A percentile compares a stretch with the other conserved stretches of the same genome.
phyloP scores from a whole-genome alignment of 2,797 vertebrate genomes.

The Tinamus major region DNA sequence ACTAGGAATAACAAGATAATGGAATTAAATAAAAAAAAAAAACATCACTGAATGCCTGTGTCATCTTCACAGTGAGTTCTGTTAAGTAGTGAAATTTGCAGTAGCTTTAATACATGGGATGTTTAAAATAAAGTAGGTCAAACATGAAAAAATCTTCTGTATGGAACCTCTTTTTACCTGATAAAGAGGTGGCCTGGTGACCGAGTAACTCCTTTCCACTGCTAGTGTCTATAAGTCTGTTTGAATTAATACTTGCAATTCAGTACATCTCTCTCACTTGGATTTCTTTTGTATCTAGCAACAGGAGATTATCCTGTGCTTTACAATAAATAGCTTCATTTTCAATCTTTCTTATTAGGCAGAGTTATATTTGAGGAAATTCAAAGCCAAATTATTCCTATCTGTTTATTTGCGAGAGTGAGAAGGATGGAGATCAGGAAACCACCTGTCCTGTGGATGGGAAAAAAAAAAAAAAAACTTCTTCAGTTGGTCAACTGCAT shows the following conservation, averaged over 20 bases:
- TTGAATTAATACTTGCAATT: constrained; percentile 28
- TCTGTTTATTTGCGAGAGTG: background rate
- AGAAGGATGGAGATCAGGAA: background rate
- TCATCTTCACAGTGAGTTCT: background rate
- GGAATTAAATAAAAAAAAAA: background rate
- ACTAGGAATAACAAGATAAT: background rate
- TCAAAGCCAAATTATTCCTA: background rate
- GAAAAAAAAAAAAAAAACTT: background rate
- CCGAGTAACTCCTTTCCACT: background rate
- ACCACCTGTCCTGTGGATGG: background rate
- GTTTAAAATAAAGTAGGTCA: background rate
- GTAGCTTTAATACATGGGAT: background rate
- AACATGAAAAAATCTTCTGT: background rate
- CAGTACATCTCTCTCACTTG: background rate
- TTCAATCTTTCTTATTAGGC: background rate
- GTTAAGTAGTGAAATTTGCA: background rate
- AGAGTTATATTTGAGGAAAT: background rate
- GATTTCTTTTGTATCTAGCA: background rate
- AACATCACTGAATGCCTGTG: background rate
- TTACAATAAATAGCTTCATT: constrained; percentile 3
- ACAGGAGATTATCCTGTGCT: background rate
- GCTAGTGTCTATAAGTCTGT: background rate
- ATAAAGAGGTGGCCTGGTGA: background rate
- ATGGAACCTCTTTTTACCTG: constrained; percentile 3
- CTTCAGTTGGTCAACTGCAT: background rate